phyloP scores from a whole-genome alignment of 2,113 vertebrate genomes.

The Serinus canaria region DNA sequence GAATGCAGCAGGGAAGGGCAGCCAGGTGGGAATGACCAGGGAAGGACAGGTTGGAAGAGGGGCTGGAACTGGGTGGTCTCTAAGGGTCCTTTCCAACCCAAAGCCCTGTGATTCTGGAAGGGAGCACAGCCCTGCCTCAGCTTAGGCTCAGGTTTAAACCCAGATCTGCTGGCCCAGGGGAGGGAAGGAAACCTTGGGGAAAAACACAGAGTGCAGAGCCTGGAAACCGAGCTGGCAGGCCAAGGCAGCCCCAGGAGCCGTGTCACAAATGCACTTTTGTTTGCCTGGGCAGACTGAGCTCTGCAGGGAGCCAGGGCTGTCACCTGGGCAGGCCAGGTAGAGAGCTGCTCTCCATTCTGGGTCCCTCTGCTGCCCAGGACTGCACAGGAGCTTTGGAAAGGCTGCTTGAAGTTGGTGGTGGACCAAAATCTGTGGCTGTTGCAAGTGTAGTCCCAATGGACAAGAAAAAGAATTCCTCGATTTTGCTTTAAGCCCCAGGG shows the following conservation, averaged over 20 bases:
- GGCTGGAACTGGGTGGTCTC: background rate
- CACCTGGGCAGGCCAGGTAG: background rate
- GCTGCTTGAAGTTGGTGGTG: background rate
- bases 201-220: background rate
- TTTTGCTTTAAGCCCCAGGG: background rate
- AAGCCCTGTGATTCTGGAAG: too few relatives aligned
- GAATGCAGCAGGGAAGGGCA: background rate
- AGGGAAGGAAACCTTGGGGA: background rate
- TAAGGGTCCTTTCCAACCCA: background rate
- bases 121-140: background rate
- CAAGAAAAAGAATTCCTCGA: background rate
- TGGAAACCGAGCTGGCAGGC: background rate
- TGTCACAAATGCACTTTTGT: conserved; percentile 6
- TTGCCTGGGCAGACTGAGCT: background rate
- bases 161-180: background rate
- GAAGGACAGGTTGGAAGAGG: background rate
- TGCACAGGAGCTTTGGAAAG: background rate
- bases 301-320: background rate
- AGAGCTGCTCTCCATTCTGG: background rate
- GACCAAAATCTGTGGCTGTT: conserved; percentile 4
- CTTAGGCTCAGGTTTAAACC: background rate
- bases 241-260: background rate
- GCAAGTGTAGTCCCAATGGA: background rate
- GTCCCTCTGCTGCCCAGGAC: background rate
- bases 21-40: background rate